Evolutionary conservation across 2,888 invertebrate species (phyloP).

Genomic region (Cataglyphis albicans): DNA sequence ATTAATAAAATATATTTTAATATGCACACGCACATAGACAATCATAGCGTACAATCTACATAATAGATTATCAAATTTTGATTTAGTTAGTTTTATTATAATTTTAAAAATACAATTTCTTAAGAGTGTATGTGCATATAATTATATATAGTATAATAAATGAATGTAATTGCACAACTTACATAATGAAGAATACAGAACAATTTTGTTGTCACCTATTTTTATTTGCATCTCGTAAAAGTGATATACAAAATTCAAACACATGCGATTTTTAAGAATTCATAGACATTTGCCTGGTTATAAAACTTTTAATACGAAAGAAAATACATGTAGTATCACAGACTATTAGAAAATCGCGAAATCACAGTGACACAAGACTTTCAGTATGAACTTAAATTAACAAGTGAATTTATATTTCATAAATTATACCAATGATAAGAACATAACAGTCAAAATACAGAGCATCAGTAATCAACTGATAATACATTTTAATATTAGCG

Average conservation of each 20-base stretch:
- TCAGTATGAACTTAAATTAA: conserved; percentile 72
- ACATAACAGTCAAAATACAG: conserved; percentile 74
- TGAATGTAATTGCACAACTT: background rate
- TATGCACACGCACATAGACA: background rate
- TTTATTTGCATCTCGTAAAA: conserved; percentile 74
- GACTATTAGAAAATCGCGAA: conserved; percentile 74
- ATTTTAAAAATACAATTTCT: background rate
- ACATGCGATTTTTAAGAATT: conserved; percentile 68
- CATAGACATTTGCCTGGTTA: conserved; percentile 66
- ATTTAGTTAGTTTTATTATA: background rate
- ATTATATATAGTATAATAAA: background rate
- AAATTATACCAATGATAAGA: conserved; percentile 71
- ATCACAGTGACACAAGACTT: conserved; percentile 76
- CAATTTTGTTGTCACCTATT: conserved; percentile 63
- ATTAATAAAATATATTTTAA: background rate
- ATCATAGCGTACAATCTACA: background rate
- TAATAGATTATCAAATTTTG: background rate
- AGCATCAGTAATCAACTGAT: conserved; percentile 37
- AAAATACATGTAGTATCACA: conserved; percentile 76
- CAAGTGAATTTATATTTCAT: conserved; percentile 63
- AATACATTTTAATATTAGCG: conserved; percentile 38
- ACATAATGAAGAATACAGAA: conserved; percentile 42
- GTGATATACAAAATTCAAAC: conserved; percentile 74
- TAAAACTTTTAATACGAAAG: conserved; percentile 73
- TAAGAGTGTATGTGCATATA: background rate